These are phyloP conservation scores for Prionailurus viverrinus DNA, from an alignment of 2,113 vertebrate genomes.

Conservation along the genomic window DNA sequence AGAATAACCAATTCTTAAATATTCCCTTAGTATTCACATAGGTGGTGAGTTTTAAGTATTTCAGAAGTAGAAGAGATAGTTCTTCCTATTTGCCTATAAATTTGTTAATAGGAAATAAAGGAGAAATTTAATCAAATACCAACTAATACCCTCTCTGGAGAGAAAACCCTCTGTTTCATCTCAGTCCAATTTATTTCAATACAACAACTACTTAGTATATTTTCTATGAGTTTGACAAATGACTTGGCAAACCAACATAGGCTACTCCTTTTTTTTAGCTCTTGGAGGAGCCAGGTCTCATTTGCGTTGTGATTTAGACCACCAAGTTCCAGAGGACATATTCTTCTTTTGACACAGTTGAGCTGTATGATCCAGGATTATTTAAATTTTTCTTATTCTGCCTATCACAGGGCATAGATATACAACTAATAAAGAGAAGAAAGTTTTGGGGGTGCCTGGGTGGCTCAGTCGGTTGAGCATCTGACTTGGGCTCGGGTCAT, in stretches of 20 bases:
- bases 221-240: neutral
- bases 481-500: too few species aligned
- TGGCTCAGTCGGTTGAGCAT: too few species aligned
- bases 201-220: neutral
- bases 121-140: conserved; percentile 13
- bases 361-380: neutral
- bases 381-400: neutral
- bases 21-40: neutral
- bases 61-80: neutral
- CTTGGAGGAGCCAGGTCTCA: neutral
- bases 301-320: neutral
- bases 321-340: neutral
- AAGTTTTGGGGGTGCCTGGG: neutral
- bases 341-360: neutral
- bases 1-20: neutral
- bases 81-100: neutral
- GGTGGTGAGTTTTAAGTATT: neutral
- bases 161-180: neutral
- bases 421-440: neutral
- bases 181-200: neutral
- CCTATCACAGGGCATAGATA: neutral
- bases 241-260: neutral
- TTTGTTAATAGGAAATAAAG: conserved; percentile 34
- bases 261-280: neutral
- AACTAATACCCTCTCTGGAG: neutral